phyloP scores from a whole-genome alignment of 2,888 invertebrate genomes.

The Tridacna gigas region DNA sequence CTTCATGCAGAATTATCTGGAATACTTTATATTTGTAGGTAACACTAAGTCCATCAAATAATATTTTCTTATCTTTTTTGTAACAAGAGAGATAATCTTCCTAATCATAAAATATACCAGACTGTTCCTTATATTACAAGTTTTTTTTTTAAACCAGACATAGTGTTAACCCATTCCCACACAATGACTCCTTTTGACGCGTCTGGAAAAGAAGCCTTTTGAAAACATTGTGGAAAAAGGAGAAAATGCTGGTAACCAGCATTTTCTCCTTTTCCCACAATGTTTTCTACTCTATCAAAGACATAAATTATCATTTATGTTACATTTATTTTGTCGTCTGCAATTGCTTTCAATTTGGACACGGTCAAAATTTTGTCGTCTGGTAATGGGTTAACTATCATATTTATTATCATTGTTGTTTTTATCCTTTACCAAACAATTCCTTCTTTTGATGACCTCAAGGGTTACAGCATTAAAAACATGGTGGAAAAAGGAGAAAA shows the following conservation, averaged over 20 bases:
- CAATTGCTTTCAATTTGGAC: background rate
- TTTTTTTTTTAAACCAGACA: too few relatives aligned
- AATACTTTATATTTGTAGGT: too few relatives aligned
- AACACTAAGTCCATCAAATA: too few relatives aligned
- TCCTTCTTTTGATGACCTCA: background rate
- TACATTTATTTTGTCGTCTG: background rate
- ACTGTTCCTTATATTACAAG: too few relatives aligned
- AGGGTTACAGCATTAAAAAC: background rate
- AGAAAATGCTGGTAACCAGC: conserved; percentile 3
- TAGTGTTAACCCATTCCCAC: background rate
- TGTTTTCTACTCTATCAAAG: background rate
- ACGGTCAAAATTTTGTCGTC: background rate
- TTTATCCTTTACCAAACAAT: background rate
- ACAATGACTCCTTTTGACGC: background rate
- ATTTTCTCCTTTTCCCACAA: background rate
- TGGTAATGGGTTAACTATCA: background rate
- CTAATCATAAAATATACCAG: too few relatives aligned
- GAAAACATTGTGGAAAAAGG: conserved; percentile 1
- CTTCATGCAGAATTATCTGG: too few relatives aligned
- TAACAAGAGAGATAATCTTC: too few relatives aligned
- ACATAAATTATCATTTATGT: background rate
- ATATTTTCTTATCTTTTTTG: too few relatives aligned
- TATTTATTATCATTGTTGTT: background rate
- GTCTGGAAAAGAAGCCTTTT: background rate
- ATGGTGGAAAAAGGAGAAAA: background rate